phyloP scores from a whole-genome alignment of 1,140 invertebrate genomes.

The Drosophila busckii region DNA sequence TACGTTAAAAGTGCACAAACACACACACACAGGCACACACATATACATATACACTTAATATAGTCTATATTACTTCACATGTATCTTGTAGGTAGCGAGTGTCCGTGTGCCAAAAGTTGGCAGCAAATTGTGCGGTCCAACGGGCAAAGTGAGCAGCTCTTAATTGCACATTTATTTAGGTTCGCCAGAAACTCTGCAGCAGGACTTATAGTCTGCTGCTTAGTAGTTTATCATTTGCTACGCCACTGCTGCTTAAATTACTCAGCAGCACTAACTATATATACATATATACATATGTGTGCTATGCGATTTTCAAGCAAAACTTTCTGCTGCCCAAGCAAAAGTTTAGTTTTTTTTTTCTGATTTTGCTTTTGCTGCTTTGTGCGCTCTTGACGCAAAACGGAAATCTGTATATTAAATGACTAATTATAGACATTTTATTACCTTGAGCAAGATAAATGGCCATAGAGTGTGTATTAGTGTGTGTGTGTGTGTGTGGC shows the following conservation, averaged over 20 bases:
- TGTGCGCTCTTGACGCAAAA: slow-evolving; percentile 74
- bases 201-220: slow-evolving; percentile 43
- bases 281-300: slow-evolving; percentile 28
- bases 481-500: background rate
- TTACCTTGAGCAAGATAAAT: slow-evolving; percentile 77
- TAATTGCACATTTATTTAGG: slow-evolving; percentile 78
- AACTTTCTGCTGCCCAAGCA: slow-evolving; percentile 12
- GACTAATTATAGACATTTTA: slow-evolving; percentile 78
- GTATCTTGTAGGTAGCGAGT: slow-evolving; percentile 19
- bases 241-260: slow-evolving; percentile 75
- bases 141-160: slow-evolving; percentile 71
- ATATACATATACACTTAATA: background rate
- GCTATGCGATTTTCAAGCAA: no score
- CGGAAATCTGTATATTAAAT: slow-evolving; percentile 77
- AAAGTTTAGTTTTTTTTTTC: slow-evolving; percentile 46
- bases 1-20: slow-evolving; percentile 67
- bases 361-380: slow-evolving; percentile 20
- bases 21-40: slow-evolving; percentile 14
- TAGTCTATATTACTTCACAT: background rate
- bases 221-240: slow-evolving; percentile 75
- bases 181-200: slow-evolving; percentile 52
- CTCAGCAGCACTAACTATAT: slow-evolving; percentile 24
- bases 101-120: slow-evolving; percentile 51
- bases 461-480: slow-evolving; percentile 21
- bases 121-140: slow-evolving; percentile 71